Conservation (phyloP, 2,113 vertebrate genomes). For the Aptenodytes patagonicus region DNA sequence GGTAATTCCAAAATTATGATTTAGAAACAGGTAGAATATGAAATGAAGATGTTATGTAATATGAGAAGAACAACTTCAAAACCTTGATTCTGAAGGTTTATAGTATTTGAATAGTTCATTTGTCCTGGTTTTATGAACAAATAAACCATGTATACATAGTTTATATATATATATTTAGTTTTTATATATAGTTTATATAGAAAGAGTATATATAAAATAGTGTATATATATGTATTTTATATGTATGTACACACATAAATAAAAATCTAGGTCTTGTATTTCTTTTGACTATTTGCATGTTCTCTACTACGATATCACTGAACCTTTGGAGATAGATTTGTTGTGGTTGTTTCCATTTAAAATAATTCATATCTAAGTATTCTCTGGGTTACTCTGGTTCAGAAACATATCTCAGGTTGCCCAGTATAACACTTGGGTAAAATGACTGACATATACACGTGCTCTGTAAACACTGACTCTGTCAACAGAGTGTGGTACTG, state of each 20-base stretch:
- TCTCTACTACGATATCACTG: background rate
- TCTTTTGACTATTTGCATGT: background rate
- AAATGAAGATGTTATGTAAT: background rate
- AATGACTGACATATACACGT: background rate
- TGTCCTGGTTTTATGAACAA: background rate
- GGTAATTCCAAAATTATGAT: background rate
- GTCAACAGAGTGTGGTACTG: background rate
- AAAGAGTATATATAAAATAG: background rate
- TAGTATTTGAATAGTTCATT: background rate
- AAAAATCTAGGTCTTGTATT: background rate
- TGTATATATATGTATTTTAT: background rate
- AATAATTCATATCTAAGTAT: background rate
- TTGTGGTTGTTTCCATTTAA: background rate
- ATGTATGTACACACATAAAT: background rate
- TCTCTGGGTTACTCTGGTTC: background rate
- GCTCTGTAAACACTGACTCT: background rate
- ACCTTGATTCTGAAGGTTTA: background rate
- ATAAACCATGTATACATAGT: background rate
- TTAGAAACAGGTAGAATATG: background rate
- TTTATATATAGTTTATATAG: background rate
- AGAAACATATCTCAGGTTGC: background rate
- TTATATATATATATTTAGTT: background rate
- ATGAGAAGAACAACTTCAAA: background rate
- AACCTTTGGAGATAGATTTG: background rate
- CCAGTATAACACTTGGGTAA: background rate